Conservation (phyloP, 64 coral and sea anemone genomes). For the Montipora efflorescens region DNA sequence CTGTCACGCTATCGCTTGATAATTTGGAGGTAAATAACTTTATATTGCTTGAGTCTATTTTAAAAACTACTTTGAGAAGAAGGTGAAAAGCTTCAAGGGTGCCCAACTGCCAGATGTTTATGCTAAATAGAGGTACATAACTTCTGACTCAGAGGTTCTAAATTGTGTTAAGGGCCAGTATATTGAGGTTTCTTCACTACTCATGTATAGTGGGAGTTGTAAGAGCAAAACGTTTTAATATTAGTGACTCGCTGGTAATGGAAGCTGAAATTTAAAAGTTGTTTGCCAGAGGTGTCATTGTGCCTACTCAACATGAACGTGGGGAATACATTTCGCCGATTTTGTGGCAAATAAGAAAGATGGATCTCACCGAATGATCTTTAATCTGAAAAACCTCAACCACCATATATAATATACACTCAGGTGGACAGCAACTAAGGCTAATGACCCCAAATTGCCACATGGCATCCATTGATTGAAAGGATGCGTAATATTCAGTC, state of each 20-base stretch:
- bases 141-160: constrained; percentile 17
- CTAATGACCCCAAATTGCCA: constrained; percentile 33
- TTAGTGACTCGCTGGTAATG: constrained; percentile 29
- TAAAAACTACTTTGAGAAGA: no score
- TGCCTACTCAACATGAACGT: constrained; percentile 35
- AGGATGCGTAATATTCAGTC: constrained; percentile 1
- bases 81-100: not conserved
- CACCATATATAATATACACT: constrained; percentile 28
- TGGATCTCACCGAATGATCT: constrained; percentile 31
- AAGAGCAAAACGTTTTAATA: constrained; percentile 23
- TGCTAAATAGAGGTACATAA: constrained; percentile 1
- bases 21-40: no score
- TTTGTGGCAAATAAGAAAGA: constrained; percentile 41
- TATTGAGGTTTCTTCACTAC: not conserved
- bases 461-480: constrained; percentile 3
- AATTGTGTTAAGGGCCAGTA: constrained; percentile 13
- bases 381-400: constrained; percentile 40
- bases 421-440: constrained; percentile 12
- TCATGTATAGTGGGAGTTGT: not conserved
- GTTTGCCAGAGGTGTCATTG: constrained; percentile 35
- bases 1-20: no score
- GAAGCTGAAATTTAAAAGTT: not conserved
- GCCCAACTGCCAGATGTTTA: constrained; percentile 14
- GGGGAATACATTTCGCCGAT: constrained; percentile 46
- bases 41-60: no score